Percentiles rank a stretch among this genome's conserved stretches.
phyloP scores from a whole-genome alignment of 2,888 invertebrate genomes.

The Carcina quercana region DNA sequence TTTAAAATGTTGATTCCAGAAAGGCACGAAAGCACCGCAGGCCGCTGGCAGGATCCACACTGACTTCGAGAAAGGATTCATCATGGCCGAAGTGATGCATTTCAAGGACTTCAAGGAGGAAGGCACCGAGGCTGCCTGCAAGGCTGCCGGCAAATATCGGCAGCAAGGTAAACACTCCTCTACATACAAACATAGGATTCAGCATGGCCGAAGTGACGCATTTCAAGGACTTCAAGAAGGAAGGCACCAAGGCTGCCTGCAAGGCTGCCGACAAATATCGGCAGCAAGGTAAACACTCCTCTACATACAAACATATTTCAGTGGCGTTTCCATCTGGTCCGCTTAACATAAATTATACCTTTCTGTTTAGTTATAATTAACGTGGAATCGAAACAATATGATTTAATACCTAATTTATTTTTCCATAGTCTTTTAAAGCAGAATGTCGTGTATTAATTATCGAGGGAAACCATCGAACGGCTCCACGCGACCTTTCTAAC shows the following conservation, averaged over 20 bases:
- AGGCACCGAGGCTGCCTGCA: conserved; percentile 93
- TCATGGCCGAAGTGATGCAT: conserved; percentile 99
- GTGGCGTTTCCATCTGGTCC: no score
- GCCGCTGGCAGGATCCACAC: conserved; percentile 99
- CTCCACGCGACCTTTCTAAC: no score
- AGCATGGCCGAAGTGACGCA: conserved; percentile 99
- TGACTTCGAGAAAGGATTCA: conserved; percentile 99
- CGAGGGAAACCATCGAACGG: no score
- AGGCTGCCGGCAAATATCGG: conserved; percentile 97
- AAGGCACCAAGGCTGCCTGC: conserved; percentile 93
- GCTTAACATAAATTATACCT: no score
- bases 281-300: conserved; percentile 91
- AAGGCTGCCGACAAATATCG: conserved; percentile 98
- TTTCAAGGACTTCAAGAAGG: conserved; percentile 96
- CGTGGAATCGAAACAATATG: no score
- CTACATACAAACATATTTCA: no score
- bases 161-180: conserved; percentile 93
- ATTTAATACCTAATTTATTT: no score
- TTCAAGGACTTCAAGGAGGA: conserved; percentile 97
- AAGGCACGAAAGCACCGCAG: conserved; percentile 98
- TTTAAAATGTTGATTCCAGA: conserved; percentile 74
- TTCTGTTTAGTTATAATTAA: no score
- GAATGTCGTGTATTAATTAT: no score
- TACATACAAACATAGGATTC: no score
- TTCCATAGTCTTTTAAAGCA: no score